Conservation (phyloP, 2,113 vertebrate species). For the Esox niger region DNA sequence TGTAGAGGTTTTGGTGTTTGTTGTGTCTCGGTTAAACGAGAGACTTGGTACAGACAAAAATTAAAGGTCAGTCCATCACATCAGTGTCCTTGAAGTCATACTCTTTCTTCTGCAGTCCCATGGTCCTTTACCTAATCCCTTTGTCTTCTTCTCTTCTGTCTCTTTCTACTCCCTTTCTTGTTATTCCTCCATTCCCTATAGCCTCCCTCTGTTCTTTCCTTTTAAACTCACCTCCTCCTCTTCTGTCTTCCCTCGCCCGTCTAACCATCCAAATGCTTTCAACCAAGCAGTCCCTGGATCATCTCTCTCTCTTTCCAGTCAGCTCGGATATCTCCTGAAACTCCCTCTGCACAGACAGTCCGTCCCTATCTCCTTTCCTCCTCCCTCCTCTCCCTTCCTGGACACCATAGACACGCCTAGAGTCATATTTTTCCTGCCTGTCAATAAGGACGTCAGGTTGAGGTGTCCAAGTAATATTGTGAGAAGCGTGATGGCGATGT, state of each 20-base stretch:
- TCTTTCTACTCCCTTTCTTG: not conserved
- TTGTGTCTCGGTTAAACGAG: too few relatives aligned
- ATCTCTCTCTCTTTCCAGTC: not conserved
- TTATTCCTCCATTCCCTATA: not conserved
- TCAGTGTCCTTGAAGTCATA: too few relatives aligned
- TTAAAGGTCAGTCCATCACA: too few relatives aligned
- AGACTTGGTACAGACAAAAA: too few relatives aligned
- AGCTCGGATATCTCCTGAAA: not conserved
- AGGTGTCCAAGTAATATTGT: not conserved
- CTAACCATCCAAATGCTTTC: not conserved
- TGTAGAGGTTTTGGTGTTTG: too few relatives aligned
- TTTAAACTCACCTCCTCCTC: not conserved
- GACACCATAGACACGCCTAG: not conserved
- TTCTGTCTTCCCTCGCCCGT: not conserved
- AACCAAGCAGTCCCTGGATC: not conserved
- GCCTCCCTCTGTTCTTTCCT: not conserved
- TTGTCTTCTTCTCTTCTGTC: not conserved
- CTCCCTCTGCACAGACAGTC: not conserved
- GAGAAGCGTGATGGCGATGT: constrained; percentile 18
- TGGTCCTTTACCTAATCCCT: not conserved
- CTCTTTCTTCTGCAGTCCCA: not conserved
- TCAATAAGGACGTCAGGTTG: constrained; percentile 6
- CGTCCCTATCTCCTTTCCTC: too few relatives aligned
- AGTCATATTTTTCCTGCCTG: not conserved
- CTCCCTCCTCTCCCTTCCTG: too few relatives aligned